Percentiles rank a stretch among this genome's conserved stretches.
phyloP scores from a whole-genome alignment of 1,140 invertebrate species.

The Ceratitis capitata region DNA sequence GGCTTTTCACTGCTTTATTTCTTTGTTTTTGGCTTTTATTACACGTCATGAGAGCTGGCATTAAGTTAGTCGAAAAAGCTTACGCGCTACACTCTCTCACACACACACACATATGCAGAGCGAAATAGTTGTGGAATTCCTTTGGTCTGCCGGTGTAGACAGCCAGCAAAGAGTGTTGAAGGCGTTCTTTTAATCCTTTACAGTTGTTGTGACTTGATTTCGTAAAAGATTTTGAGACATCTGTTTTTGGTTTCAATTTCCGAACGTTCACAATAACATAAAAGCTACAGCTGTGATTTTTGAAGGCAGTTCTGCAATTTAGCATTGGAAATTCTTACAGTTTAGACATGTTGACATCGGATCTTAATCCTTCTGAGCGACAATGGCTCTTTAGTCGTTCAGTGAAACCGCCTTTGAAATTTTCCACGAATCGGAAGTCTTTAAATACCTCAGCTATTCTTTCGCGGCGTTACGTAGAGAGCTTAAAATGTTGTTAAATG shows the following conservation, averaged over 20 bases:
- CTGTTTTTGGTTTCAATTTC: not conserved
- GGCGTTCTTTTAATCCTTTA: not conserved
- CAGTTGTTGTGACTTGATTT: not conserved
- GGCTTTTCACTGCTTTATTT: not conserved
- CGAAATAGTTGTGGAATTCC: no score
- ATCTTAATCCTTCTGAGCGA: no score
- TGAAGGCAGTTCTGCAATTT: no score
- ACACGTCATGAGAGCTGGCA: constrained; percentile 20
- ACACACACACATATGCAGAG: no score
- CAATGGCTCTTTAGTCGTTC: no score
- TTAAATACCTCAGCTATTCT: no score
- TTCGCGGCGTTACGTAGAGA: no score
- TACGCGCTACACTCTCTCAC: constrained; percentile 2
- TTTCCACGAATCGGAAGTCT: no score
- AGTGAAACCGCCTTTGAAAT: no score
- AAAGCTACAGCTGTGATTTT: not conserved
- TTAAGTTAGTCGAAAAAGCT: constrained; percentile 3
- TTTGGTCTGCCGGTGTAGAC: no score
- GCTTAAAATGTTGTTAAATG: no score
- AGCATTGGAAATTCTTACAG: not conserved
- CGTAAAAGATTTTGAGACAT: not conserved
- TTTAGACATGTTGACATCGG: not conserved
- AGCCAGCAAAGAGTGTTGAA: not conserved
- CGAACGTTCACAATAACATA: not conserved
- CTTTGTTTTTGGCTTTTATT: not conserved